A percentile compares a stretch with the other conserved stretches of the same genome.
phyloP scores from a whole-genome alignment of 2,113 vertebrate genomes.

The Himantopus leucocephalus region DNA sequence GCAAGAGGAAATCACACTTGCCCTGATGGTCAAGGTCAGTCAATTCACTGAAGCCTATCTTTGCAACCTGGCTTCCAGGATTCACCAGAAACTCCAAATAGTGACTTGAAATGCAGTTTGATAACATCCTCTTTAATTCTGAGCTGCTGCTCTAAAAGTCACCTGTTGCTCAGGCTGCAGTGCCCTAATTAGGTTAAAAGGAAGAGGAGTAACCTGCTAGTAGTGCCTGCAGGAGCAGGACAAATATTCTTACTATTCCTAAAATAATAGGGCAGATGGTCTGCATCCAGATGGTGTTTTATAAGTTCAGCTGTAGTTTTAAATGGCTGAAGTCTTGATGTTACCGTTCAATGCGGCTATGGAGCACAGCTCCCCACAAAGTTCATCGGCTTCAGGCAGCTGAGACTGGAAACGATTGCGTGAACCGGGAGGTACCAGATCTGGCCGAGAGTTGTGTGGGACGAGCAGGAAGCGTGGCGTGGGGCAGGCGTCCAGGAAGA shows the following conservation, averaged over 20 bases:
- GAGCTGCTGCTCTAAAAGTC: background rate
- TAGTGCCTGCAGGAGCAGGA: background rate
- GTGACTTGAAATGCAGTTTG: background rate
- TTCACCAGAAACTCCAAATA: background rate
- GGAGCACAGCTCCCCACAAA: background rate
- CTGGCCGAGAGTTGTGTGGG: background rate
- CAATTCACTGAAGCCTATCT: background rate
- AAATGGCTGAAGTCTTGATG: background rate
- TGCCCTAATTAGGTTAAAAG: background rate
- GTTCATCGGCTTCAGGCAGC: background rate
- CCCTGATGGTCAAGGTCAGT: no score
- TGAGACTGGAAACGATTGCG: background rate
- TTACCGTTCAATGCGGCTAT: fast-evolving
- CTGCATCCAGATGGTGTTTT: background rate
- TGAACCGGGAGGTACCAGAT: background rate
- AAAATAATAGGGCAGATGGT: background rate
- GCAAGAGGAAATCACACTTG: background rate
- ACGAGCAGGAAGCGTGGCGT: background rate
- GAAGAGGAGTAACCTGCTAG: background rate
- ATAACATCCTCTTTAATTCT: background rate
- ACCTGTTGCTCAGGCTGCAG: background rate
- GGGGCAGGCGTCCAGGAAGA: conserved; percentile 1
- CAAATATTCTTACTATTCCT: background rate
- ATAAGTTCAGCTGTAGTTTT: background rate
- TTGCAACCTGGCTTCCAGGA: background rate